Evolutionary conservation across 2,888 invertebrate genomes (phyloP).

Genomic region (Drosophila rubida): DNA sequence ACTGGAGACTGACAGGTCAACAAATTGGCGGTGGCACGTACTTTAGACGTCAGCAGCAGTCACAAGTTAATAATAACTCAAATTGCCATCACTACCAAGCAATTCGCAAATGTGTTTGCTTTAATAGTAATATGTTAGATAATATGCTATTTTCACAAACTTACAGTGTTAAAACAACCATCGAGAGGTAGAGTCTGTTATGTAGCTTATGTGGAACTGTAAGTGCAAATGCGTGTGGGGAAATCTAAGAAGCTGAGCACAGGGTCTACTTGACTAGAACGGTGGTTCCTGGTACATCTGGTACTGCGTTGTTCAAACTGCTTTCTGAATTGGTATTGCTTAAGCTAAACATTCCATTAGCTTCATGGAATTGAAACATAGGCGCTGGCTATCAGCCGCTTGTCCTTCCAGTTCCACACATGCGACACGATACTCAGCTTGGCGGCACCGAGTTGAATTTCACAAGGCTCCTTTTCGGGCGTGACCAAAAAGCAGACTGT

Average conservation of each 20-base stretch:
- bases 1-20: conserved; percentile 48
- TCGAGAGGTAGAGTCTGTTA: background rate
- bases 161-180: background rate
- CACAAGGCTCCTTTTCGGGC: conserved; percentile 68
- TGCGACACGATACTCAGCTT: conserved; percentile 69
- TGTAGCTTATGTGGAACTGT: background rate
- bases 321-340: background rate
- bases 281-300: background rate
- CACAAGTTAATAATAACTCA: conserved; percentile 1
- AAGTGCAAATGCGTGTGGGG: background rate
- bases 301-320: background rate
- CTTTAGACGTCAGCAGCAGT: conserved; percentile 15
- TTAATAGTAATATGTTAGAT: conserved; percentile 3
- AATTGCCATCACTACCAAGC: conserved; percentile 11
- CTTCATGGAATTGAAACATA: conserved; percentile 56
- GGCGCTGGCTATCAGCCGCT: conserved; percentile 70
- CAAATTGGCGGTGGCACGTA: conserved; percentile 55
- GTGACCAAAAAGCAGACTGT: conserved; percentile 78
- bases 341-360: background rate
- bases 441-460: conserved; percentile 68
- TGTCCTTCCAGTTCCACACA: conserved; percentile 75
- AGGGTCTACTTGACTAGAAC: background rate
- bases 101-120: background rate
- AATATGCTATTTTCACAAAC: too few species aligned
- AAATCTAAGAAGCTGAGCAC: background rate